Percentiles rank a stretch among this genome's conserved stretches.
These are phyloP conservation scores for Eulithis prunata DNA, from an alignment of 2,888 invertebrate species.

Conservation along the genomic window DNA sequence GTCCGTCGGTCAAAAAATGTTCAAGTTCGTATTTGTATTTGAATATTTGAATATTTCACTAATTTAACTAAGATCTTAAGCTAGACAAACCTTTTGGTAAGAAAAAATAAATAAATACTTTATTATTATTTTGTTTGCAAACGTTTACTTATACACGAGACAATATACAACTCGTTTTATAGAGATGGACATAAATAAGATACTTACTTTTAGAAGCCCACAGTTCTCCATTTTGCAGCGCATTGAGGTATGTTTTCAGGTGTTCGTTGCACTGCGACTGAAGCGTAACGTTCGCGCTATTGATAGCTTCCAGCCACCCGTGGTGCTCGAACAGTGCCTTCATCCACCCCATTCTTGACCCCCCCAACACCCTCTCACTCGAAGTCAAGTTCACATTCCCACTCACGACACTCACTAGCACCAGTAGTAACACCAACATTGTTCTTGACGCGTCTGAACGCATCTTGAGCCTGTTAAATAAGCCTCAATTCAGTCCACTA, in stretches of 20 bases:
- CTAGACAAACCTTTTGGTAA: no score
- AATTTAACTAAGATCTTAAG: no score
- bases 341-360: slow-evolving; percentile 87
- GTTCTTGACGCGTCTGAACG: slow-evolving; percentile 48
- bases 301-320: slow-evolving; percentile 77
- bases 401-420: slow-evolving; percentile 75
- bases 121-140: no score
- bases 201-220: slow-evolving; percentile 93
- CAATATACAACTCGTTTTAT: background rate
- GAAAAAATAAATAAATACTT: no score
- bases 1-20: no score
- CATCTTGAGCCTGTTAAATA: slow-evolving; percentile 39
- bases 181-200: background rate
- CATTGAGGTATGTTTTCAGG: slow-evolving; percentile 82
- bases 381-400: slow-evolving; percentile 64
- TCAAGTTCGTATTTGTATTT: no score
- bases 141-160: no score
- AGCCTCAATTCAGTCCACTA: slow-evolving; percentile 33
- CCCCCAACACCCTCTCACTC: slow-evolving; percentile 40
- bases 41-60: no score
- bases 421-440: slow-evolving; percentile 65
- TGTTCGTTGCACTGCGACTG: slow-evolving; percentile 79
- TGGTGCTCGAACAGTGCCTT: slow-evolving; percentile 87
- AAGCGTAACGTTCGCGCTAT: slow-evolving; percentile 73
- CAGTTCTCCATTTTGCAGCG: slow-evolving; percentile 86